Evolutionary conservation across 2,113 vertebrate species (phyloP).

Genomic region (Sapayoa aenigma): DNA sequence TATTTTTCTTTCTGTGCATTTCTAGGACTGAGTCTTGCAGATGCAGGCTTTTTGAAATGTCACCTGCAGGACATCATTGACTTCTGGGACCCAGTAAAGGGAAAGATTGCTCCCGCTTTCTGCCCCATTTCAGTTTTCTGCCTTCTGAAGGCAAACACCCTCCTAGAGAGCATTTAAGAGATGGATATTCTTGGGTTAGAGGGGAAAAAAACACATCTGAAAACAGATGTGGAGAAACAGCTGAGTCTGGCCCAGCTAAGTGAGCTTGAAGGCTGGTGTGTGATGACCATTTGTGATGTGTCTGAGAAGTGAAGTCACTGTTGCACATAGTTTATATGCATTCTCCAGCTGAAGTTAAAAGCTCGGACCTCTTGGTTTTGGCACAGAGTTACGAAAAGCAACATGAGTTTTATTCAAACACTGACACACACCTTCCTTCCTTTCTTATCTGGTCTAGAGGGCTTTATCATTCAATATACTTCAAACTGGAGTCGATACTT

Average conservation of each 20-base stretch:
- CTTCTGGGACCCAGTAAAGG: background rate
- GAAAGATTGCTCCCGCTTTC: background rate
- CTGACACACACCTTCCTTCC: background rate
- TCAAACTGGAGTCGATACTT: background rate
- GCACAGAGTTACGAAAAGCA: background rate
- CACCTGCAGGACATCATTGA: background rate
- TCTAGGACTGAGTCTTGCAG: background rate
- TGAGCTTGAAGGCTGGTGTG: background rate
- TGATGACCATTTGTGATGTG: accelerated
- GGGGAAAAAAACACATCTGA: accelerated
- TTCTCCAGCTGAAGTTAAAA: background rate
- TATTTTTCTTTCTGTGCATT: background rate
- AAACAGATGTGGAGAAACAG: background rate
- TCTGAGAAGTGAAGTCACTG: background rate
- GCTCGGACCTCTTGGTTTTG: background rate
- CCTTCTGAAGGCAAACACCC: background rate
- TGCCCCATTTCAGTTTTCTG: background rate
- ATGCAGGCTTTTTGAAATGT: background rate
- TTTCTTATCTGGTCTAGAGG: background rate
- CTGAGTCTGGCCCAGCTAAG: background rate
- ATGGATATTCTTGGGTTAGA: accelerated
- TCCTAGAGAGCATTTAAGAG: background rate
- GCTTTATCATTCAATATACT: background rate
- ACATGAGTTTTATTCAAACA: background rate
- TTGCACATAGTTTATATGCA: background rate